Evolutionary conservation across 2,888 invertebrate species (phyloP).

Genomic region (Mimachlamys varia): DNA sequence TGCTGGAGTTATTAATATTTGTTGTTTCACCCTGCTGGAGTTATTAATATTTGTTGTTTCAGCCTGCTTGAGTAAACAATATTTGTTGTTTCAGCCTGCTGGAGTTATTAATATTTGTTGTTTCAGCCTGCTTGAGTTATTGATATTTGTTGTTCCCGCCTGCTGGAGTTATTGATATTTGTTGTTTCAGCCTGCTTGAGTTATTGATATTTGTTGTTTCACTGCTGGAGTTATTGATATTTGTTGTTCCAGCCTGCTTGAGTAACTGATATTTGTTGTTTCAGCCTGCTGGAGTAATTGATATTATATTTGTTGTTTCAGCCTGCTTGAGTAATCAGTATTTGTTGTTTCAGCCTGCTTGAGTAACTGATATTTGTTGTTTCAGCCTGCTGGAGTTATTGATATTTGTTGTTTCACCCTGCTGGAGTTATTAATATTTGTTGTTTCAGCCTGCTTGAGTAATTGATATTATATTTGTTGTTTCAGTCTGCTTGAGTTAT

Average conservation of each 20-base stretch:
- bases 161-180: background rate
- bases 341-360: conserved; percentile 55
- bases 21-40: conserved; percentile 51
- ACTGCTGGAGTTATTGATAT: conserved; percentile 41
- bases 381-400: conserved; percentile 53
- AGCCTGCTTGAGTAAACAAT: conserved; percentile 50
- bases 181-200: conserved; percentile 55
- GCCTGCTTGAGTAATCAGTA: conserved; percentile 43
- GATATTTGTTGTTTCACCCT: conserved; percentile 52
- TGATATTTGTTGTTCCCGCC: conserved; percentile 55
- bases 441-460: conserved; percentile 55
- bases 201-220: conserved; percentile 42
- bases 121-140: conserved; percentile 54
- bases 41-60: conserved; percentile 42
- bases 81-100: conserved; percentile 56
- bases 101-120: background rate
- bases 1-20: background rate
- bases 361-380: conserved; percentile 28
- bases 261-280: conserved; percentile 39
- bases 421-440: background rate
- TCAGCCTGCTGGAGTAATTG: conserved; percentile 51
- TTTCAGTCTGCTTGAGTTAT: conserved; percentile 55
- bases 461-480: background rate
- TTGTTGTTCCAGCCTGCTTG: conserved; percentile 55
- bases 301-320: conserved; percentile 53